Conservation (phyloP, 2,888 invertebrate genomes). For the Drosophila recens region DNA sequence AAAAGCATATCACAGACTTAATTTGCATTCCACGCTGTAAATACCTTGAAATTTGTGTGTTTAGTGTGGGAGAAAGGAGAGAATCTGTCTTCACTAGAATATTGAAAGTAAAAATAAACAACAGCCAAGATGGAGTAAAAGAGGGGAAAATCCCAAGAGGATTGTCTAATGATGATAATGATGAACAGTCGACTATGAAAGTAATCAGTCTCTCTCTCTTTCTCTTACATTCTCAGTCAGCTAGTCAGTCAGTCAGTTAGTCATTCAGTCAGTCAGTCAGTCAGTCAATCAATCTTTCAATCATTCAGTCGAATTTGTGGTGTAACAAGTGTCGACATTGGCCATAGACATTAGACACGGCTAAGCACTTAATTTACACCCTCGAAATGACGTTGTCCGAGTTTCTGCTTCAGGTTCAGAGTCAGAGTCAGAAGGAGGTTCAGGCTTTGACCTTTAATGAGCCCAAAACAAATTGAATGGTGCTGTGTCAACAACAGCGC, state of each 20-base stretch:
- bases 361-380: conserved; percentile 83
- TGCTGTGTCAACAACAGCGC: conserved; percentile 70
- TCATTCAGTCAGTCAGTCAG: conserved; percentile 20
- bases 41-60: conserved; percentile 1
- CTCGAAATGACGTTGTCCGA: conserved; percentile 61
- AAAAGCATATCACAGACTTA: conserved; percentile 24
- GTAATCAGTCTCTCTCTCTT: conserved; percentile 14
- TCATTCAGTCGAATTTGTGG: conserved; percentile 25
- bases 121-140: conserved; percentile 17
- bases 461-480: conserved; percentile 76
- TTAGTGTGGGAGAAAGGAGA: no score
- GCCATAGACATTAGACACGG: conserved; percentile 79
- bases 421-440: conserved; percentile 2
- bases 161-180: conserved; percentile 12
- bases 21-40: conserved; percentile 7
- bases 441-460: conserved; percentile 64
- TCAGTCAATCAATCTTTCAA: conserved; percentile 20
- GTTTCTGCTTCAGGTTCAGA: conserved; percentile 5
- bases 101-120: conserved; percentile 51
- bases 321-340: conserved; percentile 70
- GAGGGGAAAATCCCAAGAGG: conserved; percentile 37
- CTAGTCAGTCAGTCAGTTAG: conserved; percentile 26
- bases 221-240: conserved; percentile 17
- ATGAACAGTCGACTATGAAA: conserved; percentile 9
- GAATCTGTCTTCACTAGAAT: not conserved